Evolutionary conservation across 2,113 vertebrate species (phyloP).

Genomic region (Hemiprocne comata): DNA sequence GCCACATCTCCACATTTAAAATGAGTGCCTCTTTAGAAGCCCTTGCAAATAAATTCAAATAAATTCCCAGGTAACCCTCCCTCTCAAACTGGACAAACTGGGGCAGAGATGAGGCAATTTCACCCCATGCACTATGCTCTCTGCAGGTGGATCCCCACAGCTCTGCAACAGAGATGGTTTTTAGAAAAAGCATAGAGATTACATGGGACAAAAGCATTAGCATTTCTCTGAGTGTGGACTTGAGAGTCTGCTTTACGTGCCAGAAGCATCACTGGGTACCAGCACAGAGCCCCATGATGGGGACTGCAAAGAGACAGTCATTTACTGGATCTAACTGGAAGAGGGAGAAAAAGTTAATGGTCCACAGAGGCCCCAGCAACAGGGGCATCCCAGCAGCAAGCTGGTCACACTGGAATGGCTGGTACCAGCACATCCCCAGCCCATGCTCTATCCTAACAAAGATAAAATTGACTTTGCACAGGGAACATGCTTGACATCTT

Average conservation of each 20-base stretch:
- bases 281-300: accelerated
- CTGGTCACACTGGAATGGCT: accelerated
- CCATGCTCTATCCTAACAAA: not conserved
- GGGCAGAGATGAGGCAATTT: not conserved
- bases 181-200: not conserved
- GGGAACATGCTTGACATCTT: accelerated
- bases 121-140: accelerated
- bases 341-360: not conserved
- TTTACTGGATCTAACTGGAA: not conserved
- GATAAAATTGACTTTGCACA: not conserved
- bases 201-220: not conserved
- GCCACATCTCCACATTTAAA: accelerated
- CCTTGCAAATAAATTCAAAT: not conserved
- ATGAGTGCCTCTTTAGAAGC: not conserved
- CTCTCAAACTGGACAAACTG: not conserved
- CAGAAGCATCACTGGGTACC: not conserved
- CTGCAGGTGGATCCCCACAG: not conserved
- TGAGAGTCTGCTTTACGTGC: not conserved
- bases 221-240: not conserved
- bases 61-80: not conserved
- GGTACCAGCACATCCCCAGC: not conserved
- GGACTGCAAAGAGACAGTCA: not conserved
- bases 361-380: not conserved
- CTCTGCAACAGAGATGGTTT: not conserved
- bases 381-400: not conserved